phyloP scores from a whole-genome alignment of 2,797 vertebrate genomes.

The Carcharodon carcharias region DNA sequence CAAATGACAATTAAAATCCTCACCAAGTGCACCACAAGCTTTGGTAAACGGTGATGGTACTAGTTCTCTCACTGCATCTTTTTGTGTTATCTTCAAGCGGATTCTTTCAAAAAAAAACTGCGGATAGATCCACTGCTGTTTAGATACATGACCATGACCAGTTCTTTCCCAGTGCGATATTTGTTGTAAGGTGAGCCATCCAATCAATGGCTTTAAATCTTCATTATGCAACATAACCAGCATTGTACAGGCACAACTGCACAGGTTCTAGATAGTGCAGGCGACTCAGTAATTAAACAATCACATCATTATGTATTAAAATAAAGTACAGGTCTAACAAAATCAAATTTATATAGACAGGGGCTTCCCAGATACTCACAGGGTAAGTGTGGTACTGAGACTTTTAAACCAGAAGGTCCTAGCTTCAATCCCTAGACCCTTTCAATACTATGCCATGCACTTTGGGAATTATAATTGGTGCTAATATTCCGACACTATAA shows the following conservation, averaged over 20 bases:
- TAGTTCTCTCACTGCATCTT: not conserved
- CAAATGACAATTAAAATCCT: not conserved
- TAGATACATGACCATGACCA: no score
- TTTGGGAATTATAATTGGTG: not conserved
- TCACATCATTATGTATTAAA: not conserved
- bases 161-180: not conserved
- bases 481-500: not conserved
- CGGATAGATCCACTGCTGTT: not conserved
- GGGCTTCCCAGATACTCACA: not conserved
- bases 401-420: not conserved
- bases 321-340: no score
- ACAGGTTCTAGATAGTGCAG: not conserved
- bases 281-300: not conserved
- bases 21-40: not conserved
- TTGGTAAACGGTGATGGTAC: no score
- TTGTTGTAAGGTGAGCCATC: not conserved
- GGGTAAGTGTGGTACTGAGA: not conserved
- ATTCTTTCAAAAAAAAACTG: not conserved
- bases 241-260: not conserved
- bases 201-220: not conserved
- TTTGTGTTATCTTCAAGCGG: not conserved
- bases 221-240: no score
- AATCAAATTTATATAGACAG: not conserved
- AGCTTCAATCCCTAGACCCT: no score
- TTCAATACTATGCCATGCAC: not conserved